Evolutionary conservation across 2,888 invertebrate genomes (phyloP), one percentile per base, ranked within the genome.

Genomic region (Dendrolimus pini): DNA sequence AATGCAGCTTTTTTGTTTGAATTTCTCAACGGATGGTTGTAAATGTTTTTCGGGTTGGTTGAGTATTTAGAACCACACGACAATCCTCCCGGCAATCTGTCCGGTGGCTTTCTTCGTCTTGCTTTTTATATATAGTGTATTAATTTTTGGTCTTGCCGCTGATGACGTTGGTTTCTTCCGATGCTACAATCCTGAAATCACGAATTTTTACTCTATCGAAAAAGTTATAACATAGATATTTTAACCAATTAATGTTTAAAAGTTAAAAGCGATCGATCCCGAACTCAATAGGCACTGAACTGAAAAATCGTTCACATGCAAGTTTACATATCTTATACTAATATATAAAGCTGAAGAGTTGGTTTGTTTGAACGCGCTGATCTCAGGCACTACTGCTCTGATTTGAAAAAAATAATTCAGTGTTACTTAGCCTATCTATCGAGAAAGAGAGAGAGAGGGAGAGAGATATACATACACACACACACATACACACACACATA

Each of bases 1-100:
- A 92, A 57, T 93, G 90, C 61, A 93, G 84, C 68, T 93, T 92
- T 72, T 93, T 68, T 90, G 89, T 64, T 87, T 89, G 71, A 89
- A 88, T 63, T 89, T 89, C 65, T 89, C 89, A 41, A 88, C 88
- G 41, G 87, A 75, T 56, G 14, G 14, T 14, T 14, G 1, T 14
- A 14, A 14, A 78, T 81, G 71, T 74, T 82, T 64, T 89, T 89
- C 6, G 85, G 89, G 65, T 89, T 88, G 2, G 83, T 76, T 53
- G 86, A 80, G 81, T 89, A 87, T 68, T 88, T 85, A n/a, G 90
- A 89, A 58, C 89, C 89, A 67, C 85, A 90, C 41, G 91, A 86
- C 53, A 93, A 30, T 93, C 93, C 82, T 41, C 90, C 89, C 41
- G 85, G 80, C 18, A 80, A 67, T 60, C 81, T 72, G 69, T 88